Base-by-base conservation (phyloP, 2,113 vertebrate genomes). In the Psittacula cyanocephala region DNA sequence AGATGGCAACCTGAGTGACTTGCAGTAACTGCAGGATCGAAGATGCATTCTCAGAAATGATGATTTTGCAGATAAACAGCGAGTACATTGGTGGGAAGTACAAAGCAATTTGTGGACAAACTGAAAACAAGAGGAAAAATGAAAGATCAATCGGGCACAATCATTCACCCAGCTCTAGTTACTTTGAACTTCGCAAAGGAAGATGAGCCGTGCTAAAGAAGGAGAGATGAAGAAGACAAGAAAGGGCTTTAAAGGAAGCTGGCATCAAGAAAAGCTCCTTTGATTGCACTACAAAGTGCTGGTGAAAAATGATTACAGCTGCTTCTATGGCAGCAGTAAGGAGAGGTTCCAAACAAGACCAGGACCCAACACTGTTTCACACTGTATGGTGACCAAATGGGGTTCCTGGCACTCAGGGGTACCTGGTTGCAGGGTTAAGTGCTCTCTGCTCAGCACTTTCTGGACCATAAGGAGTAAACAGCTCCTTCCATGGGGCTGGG, bases 1-100 rank as follows among this genome's bases (percentile, higher is more conserved):
- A 67, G 85, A 69, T 69, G 70, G 93, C 70, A 79, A 70, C 79
- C 70, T 5, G 75, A 91, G 65, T 85, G 93, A 91, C 95, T 93
- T 76, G 93, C 90, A 94, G 19, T 88, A 76, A 75, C 62, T 64
- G 81, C 78, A 41, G 44, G 65, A 94, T 95, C 67, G 74, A 97
- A 96, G 81, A 62, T 3, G 27, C 27, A 4, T 68, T 62, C 92
- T 83, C 89, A 96, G 91, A 93, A 95, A 89, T 59, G 89, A 95
- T 96, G 96, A 92, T 94, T 94, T 89, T 93, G 89, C 96, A 97
- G 92, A 95, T 95, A 91, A 96, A 89, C 85, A 91, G 75, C 85
- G 55, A 88, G 74, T 78, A 80, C 11, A 12, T 77, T 35, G 79
- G 75, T 83, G 39, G 52, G 59, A 72, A 87, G 64, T 49, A 77